Base-by-base conservation (phyloP, 2,797 vertebrate genomes). In the Hippopotamyrus pictus region DNA sequence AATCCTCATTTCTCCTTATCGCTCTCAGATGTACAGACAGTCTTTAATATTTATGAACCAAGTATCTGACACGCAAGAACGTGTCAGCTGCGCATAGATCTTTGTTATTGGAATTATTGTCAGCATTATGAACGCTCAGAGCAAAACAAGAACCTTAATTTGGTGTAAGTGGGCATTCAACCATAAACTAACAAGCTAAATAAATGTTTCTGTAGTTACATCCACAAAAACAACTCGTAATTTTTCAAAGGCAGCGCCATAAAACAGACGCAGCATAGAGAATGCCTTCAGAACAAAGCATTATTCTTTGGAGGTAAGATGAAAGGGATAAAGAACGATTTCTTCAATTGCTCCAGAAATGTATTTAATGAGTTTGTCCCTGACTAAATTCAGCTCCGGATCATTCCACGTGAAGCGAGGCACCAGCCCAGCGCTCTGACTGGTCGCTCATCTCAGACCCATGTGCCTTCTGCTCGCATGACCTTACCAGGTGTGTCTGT, bases 401-500 rank as follows among this genome's bases (percentile, higher is more conserved):
- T 79, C 73, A 44, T 79, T 79, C 73, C 19, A 44, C n/a, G 25
- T 46, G 73, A 79, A 79, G 37, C 73, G 1, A 19, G 41, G 73
- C 73, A 3, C 14, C 5, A 19, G 37, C 41, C 17, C 33, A 19
- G 41, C 6, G 1, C 17, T 17, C 37, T 44, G 6, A 37, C 12
- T n/a, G 37, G 33, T 17, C 9, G 37, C 73, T 41, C 37, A 44
- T 19, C 17, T 76, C 69, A 5, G 82, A 5, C 22, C 29, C 9
- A 37, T 33, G 12, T n/a, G 12, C 41, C 57, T 29, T 17, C 83
- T 53, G 83, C 14, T 25, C 62, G 11, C 62, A 9, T 53, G 46
- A 53, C 33, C 59, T 76, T 19, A 7, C 84, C 89, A 89, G 89
- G 89, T 89, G 89, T 87, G 62, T 87, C 62, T 87, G 48, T 76